Evolutionary conservation across 2,797 vertebrate genomes (phyloP), one percentile per base, ranked within the genome.

Genomic region (Pseudochirops corinnae): DNA sequence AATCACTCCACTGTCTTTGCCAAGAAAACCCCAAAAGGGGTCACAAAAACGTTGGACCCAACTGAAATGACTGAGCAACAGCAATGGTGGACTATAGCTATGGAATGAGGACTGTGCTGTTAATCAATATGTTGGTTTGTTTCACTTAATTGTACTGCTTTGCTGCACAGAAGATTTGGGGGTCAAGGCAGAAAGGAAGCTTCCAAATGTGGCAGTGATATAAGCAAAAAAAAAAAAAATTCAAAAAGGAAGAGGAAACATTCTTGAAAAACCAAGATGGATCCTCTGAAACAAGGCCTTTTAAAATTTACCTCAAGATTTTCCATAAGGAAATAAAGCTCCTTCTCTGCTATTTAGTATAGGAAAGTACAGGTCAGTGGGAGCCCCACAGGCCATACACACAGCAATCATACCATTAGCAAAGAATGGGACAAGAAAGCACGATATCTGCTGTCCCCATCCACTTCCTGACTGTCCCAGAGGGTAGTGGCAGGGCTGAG

Each of bases 401-500:
- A n/a, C 21, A 92, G 39, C 18, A 92, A 33, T 55, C 56, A 31
- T 24, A 52, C 50, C 21, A 4, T 6, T 13, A 92, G 28, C 31
- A 26, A 93, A 90, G 5, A 67, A 90, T 1, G 18, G 4, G 0
- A 2, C 13, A 28, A 93, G 56, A 74, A 74, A n/a, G 14, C 0
- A 1, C 11, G 92, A 6, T 4, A 0, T 13, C 0, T 93, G 0
- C 87, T 91, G 10, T 90, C 28, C 82, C 33, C 2, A 5, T 39
- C 0, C 0, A 92, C 9, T 29, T 46, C 90, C 94, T 62, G 93
- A 60, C 50, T 93, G 33, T 90, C 29, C 60, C 46, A 39, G 9
- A 18, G 67, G 60, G 16, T 26, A 96, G 5, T 87, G 90, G 55
- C 31, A 90, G 10, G 91, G 93, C n/a, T 95, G 96, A 97, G 56